These are phyloP conservation scores for Papilio polyxenes DNA, from an alignment of 1,140 invertebrate species.

Conservation along the genomic window DNA sequence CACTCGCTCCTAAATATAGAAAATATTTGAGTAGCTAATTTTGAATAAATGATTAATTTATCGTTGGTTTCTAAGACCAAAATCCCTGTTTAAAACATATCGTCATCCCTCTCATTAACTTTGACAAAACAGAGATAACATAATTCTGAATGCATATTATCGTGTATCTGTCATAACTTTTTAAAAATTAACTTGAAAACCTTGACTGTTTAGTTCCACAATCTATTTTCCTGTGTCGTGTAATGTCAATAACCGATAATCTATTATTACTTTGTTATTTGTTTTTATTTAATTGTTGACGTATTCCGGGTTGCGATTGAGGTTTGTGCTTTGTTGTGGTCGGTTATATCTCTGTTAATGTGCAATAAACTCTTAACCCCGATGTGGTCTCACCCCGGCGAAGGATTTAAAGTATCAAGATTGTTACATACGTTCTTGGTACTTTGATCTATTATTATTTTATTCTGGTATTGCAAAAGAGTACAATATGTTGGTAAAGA, in stretches of 20 bases:
- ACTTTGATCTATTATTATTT: no score
- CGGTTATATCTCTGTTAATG: not conserved
- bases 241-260: slow-evolving; percentile 20
- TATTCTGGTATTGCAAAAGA: no score
- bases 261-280: slow-evolving; percentile 13
- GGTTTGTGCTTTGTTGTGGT: not conserved
- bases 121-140: no score
- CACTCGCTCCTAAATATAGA: no score
- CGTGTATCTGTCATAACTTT: not conserved
- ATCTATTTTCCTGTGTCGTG: not conserved
- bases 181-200: not conserved
- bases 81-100: no score
- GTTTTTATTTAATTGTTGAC: not conserved
- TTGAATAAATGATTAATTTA: no score
- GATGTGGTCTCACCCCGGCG: not conserved
- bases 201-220: slow-evolving; percentile 13
- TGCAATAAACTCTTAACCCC: not conserved
- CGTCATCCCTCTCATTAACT: no score
- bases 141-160: not conserved
- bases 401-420: not conserved
- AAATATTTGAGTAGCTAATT: no score
- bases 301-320: slow-evolving; percentile 13
- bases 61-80: no score
- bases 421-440: not conserved
- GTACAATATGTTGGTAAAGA: no score